These are phyloP conservation scores for Agapornis roseicollis DNA, from an alignment of 2,113 vertebrate species.

Conservation along the genomic window DNA sequence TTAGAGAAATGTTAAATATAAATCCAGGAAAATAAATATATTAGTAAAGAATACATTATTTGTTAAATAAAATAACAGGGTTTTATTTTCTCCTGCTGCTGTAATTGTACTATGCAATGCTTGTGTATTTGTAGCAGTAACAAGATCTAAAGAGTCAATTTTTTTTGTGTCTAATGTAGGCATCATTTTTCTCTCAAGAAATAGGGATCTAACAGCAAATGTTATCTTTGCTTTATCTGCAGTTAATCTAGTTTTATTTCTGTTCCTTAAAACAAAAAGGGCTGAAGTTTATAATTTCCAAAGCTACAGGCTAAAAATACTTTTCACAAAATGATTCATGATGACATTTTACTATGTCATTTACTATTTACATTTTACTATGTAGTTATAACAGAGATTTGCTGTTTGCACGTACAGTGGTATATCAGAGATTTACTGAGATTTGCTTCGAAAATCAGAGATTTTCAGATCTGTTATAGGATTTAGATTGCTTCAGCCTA, in stretches of 20 bases:
- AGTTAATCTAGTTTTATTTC: conserved; percentile 25
- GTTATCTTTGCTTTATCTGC: conserved; percentile 27
- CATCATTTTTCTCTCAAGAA: neutral
- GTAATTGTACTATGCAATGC: neutral
- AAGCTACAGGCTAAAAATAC: conserved; percentile 26
- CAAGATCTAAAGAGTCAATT: neutral
- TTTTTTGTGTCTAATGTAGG: conserved; percentile 13
- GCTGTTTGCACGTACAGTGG: neutral
- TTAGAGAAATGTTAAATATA: neutral
- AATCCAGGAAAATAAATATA: neutral
- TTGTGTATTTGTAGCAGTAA: neutral
- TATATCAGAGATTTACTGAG: neutral
- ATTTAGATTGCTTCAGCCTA: neutral
- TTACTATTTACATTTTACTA: conserved; percentile 18
- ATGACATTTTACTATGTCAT: conserved; percentile 4
- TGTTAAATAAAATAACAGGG: neutral
- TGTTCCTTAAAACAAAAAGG: neutral
- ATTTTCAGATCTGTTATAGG: neutral
- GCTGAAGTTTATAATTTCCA: neutral
- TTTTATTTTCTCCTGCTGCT: neutral
- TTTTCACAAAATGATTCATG: neutral
- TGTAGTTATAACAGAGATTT: neutral
- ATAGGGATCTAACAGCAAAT: conserved; percentile 15
- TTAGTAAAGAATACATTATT: neutral
- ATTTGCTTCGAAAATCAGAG: neutral